Percentiles rank a stretch among this genome's conserved stretches.
Evolutionary conservation across 1,140 invertebrate genomes (phyloP).

Genomic region (Rhagoletis pomonella): DNA sequence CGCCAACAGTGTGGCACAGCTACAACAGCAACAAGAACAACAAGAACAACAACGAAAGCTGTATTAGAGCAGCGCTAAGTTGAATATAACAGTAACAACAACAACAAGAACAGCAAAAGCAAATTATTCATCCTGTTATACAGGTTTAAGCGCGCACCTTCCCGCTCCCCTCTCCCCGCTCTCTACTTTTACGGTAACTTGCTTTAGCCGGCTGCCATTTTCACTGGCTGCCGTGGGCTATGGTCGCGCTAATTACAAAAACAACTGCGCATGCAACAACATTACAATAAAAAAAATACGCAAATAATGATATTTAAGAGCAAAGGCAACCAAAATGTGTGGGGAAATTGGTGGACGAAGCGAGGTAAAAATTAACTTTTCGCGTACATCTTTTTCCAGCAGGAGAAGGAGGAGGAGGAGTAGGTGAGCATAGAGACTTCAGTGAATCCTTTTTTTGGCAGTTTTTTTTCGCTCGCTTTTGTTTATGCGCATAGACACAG

Average conservation of each 20-base stretch:
- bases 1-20: not conserved
- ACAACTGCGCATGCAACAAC: not conserved
- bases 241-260: conserved; percentile 41
- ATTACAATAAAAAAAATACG: not conserved
- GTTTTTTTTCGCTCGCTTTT: not conserved
- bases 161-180: not conserved
- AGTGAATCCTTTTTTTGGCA: not conserved
- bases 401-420: not conserved
- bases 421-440: not conserved
- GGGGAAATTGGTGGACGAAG: not conserved
- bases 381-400: not conserved
- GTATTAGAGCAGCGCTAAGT: not conserved
- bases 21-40: not conserved
- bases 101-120: conserved; percentile 5
- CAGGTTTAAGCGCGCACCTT: not conserved
- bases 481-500: too few species aligned
- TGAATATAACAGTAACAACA: not conserved
- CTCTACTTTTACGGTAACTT: conserved; percentile 1
- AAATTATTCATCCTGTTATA: not conserved
- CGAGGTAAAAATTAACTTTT: not conserved
- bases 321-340: not conserved
- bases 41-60: not conserved
- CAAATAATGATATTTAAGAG: conserved; percentile 19
- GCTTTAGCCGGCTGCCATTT: conserved; percentile 23
- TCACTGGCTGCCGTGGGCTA: not conserved